A percentile compares a stretch with the other conserved stretches of the same genome.
phyloP scores from a whole-genome alignment of 2,888 invertebrate genomes.

The Megaustenia siamemsis region DNA sequence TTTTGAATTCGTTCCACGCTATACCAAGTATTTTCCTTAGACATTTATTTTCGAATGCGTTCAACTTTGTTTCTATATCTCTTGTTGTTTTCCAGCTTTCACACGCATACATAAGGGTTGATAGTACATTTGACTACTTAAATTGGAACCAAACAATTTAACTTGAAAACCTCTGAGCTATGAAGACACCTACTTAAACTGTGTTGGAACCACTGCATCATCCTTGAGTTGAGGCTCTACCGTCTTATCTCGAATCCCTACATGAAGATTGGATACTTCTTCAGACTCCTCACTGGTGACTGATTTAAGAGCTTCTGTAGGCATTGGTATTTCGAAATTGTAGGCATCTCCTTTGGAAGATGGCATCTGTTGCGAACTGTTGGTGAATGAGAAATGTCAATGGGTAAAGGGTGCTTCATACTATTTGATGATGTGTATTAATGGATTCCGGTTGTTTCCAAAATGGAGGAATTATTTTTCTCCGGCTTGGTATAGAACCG shows the following conservation, averaged over 20 bases:
- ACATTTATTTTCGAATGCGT: neutral
- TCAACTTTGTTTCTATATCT: neutral
- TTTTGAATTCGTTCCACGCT: neutral
- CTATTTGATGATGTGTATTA: neutral
- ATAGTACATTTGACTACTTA: neutral
- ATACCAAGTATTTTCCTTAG: neutral
- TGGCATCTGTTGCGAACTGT: constrained; percentile 15
- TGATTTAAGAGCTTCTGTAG: constrained; percentile 4
- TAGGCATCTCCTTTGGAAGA: neutral
- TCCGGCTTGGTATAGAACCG: neutral
- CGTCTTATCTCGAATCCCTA: neutral
- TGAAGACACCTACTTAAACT: constrained; percentile 2
- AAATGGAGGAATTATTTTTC: neutral
- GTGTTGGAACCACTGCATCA: constrained; percentile 29
- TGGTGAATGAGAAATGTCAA: neutral
- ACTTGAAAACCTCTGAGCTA: neutral
- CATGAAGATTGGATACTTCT: neutral
- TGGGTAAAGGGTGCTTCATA: neutral
- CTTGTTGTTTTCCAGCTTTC: no score
- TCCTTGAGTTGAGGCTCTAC: neutral
- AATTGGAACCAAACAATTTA: neutral
- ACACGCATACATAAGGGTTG: neutral
- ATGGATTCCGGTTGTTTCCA: no score
- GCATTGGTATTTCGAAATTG: neutral
- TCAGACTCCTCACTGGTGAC: neutral